phyloP scores from a whole-genome alignment of 1,140 invertebrate species.

The Hetaerina americana region DNA sequence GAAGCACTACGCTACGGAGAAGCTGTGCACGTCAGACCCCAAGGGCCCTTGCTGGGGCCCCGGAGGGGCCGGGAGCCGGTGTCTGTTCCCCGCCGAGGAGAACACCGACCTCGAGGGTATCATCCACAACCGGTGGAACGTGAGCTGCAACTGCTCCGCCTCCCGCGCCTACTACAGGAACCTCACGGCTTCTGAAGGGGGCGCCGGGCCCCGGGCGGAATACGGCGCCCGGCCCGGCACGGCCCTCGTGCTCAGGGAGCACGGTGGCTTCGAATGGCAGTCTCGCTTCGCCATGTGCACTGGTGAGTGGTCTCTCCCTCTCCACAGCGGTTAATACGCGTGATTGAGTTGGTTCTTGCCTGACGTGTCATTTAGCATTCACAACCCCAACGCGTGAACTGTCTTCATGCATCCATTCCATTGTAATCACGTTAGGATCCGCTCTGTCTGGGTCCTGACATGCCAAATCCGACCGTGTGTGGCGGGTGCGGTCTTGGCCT shows the following conservation, averaged over 20 bases:
- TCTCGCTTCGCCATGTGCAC: conserved; percentile 42
- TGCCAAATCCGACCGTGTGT: too few relatives aligned
- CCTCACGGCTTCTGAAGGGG: background rate
- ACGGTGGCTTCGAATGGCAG: conserved; percentile 38
- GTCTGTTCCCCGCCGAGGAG: conserved; percentile 28
- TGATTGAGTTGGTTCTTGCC: too few relatives aligned
- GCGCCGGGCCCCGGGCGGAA: too few relatives aligned
- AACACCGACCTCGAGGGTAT: conserved; percentile 39
- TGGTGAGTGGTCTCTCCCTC: too few relatives aligned
- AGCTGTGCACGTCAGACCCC: conserved; percentile 11
- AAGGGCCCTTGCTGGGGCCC: background rate
- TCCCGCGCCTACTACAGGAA: background rate
- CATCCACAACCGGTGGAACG: conserved; percentile 40
- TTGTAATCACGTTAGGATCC: too few relatives aligned
- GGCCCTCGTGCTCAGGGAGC: background rate
- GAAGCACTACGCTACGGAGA: conserved; percentile 27
- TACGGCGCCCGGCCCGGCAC: too few relatives aligned
- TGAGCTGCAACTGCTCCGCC: conserved; percentile 36
- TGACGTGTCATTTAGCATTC: too few relatives aligned
- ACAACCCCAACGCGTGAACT: too few relatives aligned
- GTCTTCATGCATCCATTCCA: too few relatives aligned
- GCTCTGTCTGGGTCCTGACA: too few relatives aligned
- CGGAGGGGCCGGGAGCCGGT: conserved; percentile 23
- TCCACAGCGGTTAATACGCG: too few relatives aligned
- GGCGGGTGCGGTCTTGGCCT: too few relatives aligned